Percentiles rank a stretch among this genome's conserved stretches.
Conservation (phyloP, 92 coral and sea anemone species). For the Paragorgia papillata region DNA sequence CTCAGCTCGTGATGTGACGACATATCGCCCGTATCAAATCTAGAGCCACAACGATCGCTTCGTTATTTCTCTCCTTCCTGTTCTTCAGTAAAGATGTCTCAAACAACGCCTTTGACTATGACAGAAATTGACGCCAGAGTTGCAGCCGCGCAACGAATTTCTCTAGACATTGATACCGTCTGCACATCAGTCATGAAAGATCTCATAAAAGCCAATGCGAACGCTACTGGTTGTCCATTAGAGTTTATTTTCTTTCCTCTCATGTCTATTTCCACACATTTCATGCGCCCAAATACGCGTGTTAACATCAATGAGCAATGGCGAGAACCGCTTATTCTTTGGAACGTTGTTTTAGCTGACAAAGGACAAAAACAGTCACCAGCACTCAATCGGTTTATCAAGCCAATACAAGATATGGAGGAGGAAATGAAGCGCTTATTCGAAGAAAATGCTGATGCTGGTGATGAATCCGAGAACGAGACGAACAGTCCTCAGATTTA, state of each 20-base stretch:
- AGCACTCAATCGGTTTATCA: too few species aligned
- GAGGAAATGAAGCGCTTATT: too few species aligned
- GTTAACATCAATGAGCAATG: too few species aligned
- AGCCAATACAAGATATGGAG: slow-evolving; percentile 42
- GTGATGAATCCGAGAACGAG: not conserved
- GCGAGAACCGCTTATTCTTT: slow-evolving; percentile 56
- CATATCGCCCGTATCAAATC: too few species aligned
- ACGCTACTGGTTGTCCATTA: slow-evolving; percentile 59
- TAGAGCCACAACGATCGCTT: too few species aligned
- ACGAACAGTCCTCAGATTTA: slow-evolving; percentile 43
- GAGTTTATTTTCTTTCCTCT: slow-evolving; percentile 61
- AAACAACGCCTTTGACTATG: too few species aligned
- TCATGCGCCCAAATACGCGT: slow-evolving; percentile 58
- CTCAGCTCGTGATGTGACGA: too few species aligned
- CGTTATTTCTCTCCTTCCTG: too few species aligned
- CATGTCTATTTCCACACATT: slow-evolving; percentile 55
- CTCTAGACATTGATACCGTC: slow-evolving; percentile 36
- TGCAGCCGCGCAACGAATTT: slow-evolving; percentile 43
- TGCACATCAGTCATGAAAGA: slow-evolving; percentile 33
- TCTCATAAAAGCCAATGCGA: slow-evolving; percentile 58
- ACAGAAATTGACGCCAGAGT: slow-evolving; percentile 27
- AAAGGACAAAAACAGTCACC: slow-evolving; percentile 48
- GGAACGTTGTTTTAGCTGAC: slow-evolving; percentile 62
- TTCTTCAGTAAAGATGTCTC: too few species aligned
- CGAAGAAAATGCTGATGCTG: slow-evolving; percentile 20